Base-by-base conservation (phyloP, 2,797 vertebrate genomes). In the Arrhamphus sclerolepis region DNA sequence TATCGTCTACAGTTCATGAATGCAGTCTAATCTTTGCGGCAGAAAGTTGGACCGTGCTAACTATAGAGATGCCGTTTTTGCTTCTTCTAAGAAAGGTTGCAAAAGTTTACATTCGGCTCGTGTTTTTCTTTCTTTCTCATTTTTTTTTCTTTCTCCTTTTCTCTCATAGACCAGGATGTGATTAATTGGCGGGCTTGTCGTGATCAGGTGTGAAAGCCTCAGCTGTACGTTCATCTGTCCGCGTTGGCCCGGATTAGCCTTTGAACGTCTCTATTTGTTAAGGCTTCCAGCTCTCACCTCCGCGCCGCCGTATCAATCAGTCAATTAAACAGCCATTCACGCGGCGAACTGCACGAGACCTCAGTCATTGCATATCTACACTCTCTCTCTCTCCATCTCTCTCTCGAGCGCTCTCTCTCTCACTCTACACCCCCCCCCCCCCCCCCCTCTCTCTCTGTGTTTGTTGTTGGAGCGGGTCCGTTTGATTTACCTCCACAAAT, bases 181-280 rank as follows among this genome's bases (percentile, higher is more conserved):
- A 17, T 56, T 58, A 46, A 48, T 46, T 21, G 51, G 7, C 29
- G 2, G 18, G 44, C 9, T 61, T 74, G 47, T 59, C 50, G 55
- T 18, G 62, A 39, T 26, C 39, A 28, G 44, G 55, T 48, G 62
- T 62, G 63, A 57, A 53, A 80, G 56, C 79, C 53, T 64, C 50
- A 34, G 38, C 72, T 78, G 50, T 31, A 71, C 75, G 69, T 68
- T 75, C 68, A 82, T 77, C 78, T 86, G 85, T 85, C 80, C 62
- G 75, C 77, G 78, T 67, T 88, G 89, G 78, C 83, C 88, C 85
- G 89, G 86, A 91, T 91, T 87, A 91, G 84, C 87, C 87, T 84
- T 70, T 90, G 90, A 89, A 89, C 89, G 91, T 90, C 87, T 92
- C 87, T 89, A 91, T 92, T 91, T 93, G 92, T 92, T 91, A 88